phyloP scores from a whole-genome alignment of 2,797 vertebrate species.

The Menidia menidia region DNA sequence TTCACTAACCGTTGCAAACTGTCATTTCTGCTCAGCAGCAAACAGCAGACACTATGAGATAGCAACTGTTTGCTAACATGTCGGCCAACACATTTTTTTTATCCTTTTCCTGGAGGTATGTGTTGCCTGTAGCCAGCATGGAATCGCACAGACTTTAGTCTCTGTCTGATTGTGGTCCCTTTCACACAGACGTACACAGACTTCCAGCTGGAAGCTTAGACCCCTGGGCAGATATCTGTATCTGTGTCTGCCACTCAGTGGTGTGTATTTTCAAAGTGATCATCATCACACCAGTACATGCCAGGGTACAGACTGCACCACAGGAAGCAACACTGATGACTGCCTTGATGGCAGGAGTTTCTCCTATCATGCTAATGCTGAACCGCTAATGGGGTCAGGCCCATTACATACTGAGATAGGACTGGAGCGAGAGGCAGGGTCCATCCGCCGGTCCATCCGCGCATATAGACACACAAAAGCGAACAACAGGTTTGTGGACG shows the following conservation, averaged over 20 bases:
- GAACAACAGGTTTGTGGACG: too few relatives aligned
- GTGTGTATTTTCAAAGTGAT: conserved; percentile 57
- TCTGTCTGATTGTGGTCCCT: conserved; percentile 6
- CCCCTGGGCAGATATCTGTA: conserved; percentile 40
- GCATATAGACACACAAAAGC: too few relatives aligned
- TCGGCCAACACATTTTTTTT: neutral
- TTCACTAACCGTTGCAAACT: too few relatives aligned
- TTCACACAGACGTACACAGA: neutral
- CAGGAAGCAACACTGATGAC: conserved; percentile 42
- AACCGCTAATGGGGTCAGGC: too few relatives aligned
- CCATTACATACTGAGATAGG: too few relatives aligned
- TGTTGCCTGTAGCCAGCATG: neutral
- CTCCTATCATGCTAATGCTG: neutral
- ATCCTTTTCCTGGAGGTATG: neutral
- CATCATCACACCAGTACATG: conserved; percentile 12
- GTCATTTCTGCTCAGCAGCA: neutral
- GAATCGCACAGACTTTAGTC: conserved; percentile 3
- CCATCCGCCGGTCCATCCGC: too few relatives aligned
- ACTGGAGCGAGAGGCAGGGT: too few relatives aligned
- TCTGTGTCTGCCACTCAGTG: conserved; percentile 53
- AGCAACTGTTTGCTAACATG: neutral
- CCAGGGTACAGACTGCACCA: conserved; percentile 30
- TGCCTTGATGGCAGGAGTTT: conserved; percentile 25
- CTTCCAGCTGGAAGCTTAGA: conserved; percentile 51
- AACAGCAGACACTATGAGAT: neutral